Conservation (phyloP, 2,113 vertebrate genomes). For the Peromyscus californicus region DNA sequence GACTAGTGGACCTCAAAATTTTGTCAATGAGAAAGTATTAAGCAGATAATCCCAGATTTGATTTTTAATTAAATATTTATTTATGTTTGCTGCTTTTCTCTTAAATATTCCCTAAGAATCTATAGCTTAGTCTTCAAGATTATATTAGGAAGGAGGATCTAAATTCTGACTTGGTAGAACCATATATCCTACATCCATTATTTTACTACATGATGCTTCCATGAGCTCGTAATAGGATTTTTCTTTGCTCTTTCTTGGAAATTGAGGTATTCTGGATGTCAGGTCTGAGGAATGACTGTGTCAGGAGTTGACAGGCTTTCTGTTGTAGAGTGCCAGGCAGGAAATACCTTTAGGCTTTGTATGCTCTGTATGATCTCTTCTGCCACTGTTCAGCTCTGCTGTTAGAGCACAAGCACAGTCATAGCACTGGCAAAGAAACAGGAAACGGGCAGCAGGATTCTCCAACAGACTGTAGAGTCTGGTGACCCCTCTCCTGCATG, state of each 20-base stretch:
- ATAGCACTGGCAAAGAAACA: neutral
- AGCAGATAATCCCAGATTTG: neutral
- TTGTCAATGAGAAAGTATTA: neutral
- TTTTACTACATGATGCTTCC: neutral
- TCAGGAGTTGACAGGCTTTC: neutral
- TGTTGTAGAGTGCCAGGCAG: fast-evolving
- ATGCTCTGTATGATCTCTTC: fast-evolving
- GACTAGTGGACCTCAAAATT: neutral
- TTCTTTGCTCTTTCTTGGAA: neutral
- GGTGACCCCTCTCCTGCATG: too few species aligned
- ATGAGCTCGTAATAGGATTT: neutral
- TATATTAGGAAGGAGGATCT: neutral
- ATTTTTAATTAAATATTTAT: neutral
- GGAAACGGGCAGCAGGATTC: neutral
- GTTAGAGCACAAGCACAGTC: neutral
- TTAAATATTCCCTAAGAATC: neutral
- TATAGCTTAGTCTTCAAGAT: neutral
- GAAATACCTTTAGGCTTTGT: neutral
- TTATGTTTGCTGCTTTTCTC: neutral
- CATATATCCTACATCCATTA: neutral
- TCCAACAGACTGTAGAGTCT: neutral
- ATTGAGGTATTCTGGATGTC: neutral
- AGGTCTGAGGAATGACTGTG: neutral
- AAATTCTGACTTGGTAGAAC: too few species aligned
- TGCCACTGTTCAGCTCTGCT: neutral